phyloP scores from a whole-genome alignment of 2,888 invertebrate genomes.

The Ormyrus rosae region DNA sequence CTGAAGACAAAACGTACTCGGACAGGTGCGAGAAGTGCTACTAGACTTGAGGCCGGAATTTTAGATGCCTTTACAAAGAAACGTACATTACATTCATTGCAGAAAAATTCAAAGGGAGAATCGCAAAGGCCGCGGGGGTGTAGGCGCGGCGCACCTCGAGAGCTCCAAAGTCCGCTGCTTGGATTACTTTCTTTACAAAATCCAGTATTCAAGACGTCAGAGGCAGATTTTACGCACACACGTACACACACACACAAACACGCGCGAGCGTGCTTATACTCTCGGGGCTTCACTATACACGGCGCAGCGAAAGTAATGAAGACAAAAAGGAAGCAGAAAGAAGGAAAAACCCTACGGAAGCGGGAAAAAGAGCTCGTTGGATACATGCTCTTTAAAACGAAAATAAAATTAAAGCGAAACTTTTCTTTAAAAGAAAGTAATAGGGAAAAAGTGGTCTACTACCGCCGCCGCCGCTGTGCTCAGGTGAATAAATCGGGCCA shows the following conservation, averaged over 20 bases:
- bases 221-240: conserved; percentile 11
- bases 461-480: neutral
- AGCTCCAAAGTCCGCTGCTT: neutral
- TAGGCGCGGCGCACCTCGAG: neutral
- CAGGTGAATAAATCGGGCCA: conserved; percentile 35
- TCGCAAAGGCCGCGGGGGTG: neutral
- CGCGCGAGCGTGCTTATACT: too few relatives aligned
- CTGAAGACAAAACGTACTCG: too few relatives aligned
- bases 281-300: neutral
- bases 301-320: neutral
- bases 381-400: conserved; percentile 27
- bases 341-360: neutral
- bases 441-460: neutral
- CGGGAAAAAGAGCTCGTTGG: neutral
- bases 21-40: too few relatives aligned
- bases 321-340: neutral
- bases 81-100: conserved; percentile 2
- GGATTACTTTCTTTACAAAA: conserved; percentile 41
- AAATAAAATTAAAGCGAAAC: conserved; percentile 41
- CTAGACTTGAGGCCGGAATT: neutral
- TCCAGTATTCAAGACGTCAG: conserved; percentile 33
- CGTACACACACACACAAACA: too few relatives aligned
- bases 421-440: conserved; percentile 35
- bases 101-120: conserved; percentile 35
- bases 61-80: neutral